These are phyloP conservation scores for Heliconius congener DNA, from an alignment of 1,140 invertebrate species.

Conservation along the genomic window DNA sequence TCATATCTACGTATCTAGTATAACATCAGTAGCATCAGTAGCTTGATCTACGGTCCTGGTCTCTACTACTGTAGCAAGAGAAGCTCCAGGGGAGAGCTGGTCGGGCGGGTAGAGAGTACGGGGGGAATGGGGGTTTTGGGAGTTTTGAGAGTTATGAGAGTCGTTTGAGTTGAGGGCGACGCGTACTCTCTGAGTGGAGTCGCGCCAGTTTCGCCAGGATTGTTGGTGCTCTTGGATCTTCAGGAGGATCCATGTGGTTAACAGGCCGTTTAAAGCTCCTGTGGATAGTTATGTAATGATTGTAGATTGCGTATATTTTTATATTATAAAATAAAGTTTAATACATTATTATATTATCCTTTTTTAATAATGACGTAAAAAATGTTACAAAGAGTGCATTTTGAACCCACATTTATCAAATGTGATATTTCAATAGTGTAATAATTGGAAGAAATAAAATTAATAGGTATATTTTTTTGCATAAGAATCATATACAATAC, in stretches of 20 bases:
- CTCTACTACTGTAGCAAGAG: constrained; percentile 43
- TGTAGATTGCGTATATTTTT: background rate
- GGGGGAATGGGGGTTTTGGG: background rate
- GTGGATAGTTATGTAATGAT: background rate
- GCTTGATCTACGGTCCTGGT: constrained; percentile 47
- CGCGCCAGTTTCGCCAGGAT: constrained; percentile 74
- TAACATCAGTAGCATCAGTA: constrained; percentile 64
- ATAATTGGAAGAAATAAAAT: no score
- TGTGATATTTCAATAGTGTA: no score
- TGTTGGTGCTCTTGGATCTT: constrained; percentile 76
- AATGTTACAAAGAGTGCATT: no score
- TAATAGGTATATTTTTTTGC: no score
- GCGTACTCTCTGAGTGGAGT: constrained; percentile 69
- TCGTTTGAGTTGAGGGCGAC: constrained; percentile 47
- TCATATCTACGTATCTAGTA: constrained; percentile 48
- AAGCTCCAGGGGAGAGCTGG: constrained; percentile 31
- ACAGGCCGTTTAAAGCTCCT: constrained; percentile 72
- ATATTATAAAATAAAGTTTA: no score
- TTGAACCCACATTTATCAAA: no score
- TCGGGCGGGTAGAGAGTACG: constrained; percentile 27
- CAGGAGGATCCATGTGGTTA: constrained; percentile 76
- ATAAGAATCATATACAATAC: no score
- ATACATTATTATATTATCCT: no score
- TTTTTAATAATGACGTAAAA: no score
- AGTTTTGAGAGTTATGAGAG: background rate